phyloP scores from a whole-genome alignment of 2,888 invertebrate species.

The Nomada fabriciana region DNA sequence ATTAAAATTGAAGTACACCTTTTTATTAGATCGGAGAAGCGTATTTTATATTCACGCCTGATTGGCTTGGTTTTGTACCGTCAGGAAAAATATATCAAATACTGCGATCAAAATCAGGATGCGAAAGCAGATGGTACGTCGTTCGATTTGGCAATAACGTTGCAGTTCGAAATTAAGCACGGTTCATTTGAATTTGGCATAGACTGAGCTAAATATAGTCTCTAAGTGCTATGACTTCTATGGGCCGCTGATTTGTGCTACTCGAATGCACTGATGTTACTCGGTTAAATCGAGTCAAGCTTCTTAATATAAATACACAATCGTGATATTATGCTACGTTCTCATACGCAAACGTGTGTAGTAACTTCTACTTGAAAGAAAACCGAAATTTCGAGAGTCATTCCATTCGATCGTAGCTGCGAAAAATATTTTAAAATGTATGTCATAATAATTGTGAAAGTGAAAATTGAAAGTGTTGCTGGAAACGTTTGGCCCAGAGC shows the following conservation, averaged over 20 bases:
- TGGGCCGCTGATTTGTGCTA: constrained; percentile 11
- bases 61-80: neutral
- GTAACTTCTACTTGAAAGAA: too few species aligned
- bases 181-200: constrained; percentile 65
- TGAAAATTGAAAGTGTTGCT: too few species aligned
- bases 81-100: neutral
- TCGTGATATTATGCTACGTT: neutral
- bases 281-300: constrained; percentile 1
- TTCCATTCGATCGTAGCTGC: too few species aligned
- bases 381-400: too few species aligned
- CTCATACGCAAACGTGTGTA: neutral
- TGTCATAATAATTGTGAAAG: too few species aligned
- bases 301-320: constrained; percentile 9
- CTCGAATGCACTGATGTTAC: constrained; percentile 10
- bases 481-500: too few species aligned
- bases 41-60: neutral
- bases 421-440: too few species aligned
- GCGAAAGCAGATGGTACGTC: constrained; percentile 38
- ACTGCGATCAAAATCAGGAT: constrained; percentile 19
- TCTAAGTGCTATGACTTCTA: constrained; percentile 23
- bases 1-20: too few species aligned
- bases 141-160: constrained; percentile 58
- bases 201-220: constrained; percentile 21
- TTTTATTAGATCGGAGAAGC: constrained; percentile 52
- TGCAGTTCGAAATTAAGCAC: constrained; percentile 51